Evolutionary conservation across 64 coral and sea anemone species (phyloP).

Genomic region (Catalaphyllia jardinei): DNA sequence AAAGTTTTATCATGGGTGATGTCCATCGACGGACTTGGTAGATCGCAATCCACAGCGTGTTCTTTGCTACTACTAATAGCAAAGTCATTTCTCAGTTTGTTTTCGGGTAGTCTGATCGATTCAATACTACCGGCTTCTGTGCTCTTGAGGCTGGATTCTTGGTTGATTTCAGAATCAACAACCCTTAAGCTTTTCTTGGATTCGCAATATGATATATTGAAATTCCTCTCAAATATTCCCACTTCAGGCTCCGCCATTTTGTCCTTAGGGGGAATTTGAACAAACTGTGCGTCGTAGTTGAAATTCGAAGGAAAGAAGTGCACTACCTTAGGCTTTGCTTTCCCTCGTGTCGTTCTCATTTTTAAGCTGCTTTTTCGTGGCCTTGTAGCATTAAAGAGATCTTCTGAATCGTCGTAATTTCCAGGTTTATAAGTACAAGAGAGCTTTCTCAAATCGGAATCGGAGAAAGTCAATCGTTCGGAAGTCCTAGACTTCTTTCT

Average conservation of each 20-base stretch:
- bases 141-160: not conserved
- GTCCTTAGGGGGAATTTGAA: not conserved
- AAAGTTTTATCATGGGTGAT: not conserved
- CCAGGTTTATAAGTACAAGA: slow-evolving; percentile 14
- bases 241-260: not conserved
- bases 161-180: not conserved
- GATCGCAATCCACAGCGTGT: not conserved
- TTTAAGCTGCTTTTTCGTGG: slow-evolving; percentile 31
- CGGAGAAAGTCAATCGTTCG: slow-evolving; percentile 25
- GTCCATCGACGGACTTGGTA: slow-evolving; percentile 8
- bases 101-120: not conserved
- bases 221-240: not conserved
- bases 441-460: slow-evolving; percentile 20
- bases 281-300: slow-evolving; percentile 19
- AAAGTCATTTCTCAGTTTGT: not conserved
- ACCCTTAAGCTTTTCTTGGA: not conserved
- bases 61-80: not conserved
- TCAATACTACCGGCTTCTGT: not conserved
- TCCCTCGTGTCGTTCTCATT: not conserved
- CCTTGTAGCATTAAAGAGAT: slow-evolving; percentile 1
- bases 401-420: not conserved
- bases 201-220: not conserved
- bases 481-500: not conserved
- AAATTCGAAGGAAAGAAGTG: slow-evolving; percentile 33
- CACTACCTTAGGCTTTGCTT: slow-evolving; percentile 19